These are phyloP conservation scores for Pomatostomus ruficeps DNA, from an alignment of 2,113 vertebrate genomes.

Conservation along the genomic window DNA sequence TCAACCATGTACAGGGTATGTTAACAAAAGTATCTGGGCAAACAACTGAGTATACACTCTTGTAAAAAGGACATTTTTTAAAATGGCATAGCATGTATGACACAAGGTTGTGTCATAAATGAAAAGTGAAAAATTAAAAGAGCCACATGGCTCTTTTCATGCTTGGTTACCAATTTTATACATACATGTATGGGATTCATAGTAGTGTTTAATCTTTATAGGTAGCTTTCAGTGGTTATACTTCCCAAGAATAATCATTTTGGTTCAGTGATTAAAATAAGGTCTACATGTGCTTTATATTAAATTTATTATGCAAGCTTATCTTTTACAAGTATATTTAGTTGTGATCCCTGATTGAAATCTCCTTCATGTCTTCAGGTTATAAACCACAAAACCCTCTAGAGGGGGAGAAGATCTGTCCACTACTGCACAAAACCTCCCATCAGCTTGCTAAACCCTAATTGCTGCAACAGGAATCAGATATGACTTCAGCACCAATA, in stretches of 20 bases:
- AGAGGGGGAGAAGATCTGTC: accelerated
- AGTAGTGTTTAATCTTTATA: background rate
- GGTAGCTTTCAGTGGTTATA: background rate
- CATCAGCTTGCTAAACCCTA: background rate
- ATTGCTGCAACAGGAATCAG: background rate
- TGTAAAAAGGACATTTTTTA: background rate
- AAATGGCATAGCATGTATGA: background rate
- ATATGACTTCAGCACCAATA: background rate
- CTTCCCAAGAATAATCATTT: background rate
- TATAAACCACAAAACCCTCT: background rate
- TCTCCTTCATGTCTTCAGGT: background rate
- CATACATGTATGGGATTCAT: background rate
- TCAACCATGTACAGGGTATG: background rate
- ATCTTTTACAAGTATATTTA: background rate
- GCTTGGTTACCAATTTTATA: background rate
- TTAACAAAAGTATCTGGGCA: background rate
- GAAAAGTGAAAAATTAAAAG: background rate
- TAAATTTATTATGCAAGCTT: background rate
- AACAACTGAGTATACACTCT: background rate
- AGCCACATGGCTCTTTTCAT: background rate
- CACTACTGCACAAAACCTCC: background rate
- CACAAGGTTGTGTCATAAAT: background rate
- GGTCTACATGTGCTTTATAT: background rate
- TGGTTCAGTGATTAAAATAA: background rate
- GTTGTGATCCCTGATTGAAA: background rate